phyloP scores from a whole-genome alignment of 2,113 vertebrate species.

The Clarias macrocephalus region DNA sequence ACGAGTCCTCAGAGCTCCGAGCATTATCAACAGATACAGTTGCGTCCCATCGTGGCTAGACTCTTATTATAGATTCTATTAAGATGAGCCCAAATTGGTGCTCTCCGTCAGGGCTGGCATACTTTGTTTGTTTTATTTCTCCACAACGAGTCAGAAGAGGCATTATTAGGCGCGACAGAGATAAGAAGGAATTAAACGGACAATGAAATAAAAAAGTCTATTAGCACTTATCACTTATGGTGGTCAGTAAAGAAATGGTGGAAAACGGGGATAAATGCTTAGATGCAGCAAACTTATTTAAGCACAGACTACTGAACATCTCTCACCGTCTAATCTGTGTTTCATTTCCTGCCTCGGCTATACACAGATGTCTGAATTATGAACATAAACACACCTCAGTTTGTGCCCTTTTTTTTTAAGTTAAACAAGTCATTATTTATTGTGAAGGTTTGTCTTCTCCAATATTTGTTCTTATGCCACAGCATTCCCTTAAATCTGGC shows the following conservation, averaged over 20 bases:
- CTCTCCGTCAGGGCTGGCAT: constrained; percentile 70
- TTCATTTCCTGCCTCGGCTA: background rate
- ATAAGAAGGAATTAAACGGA: constrained; percentile 72
- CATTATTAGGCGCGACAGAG: constrained; percentile 70
- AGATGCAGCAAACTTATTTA: constrained; percentile 29
- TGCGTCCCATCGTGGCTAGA: constrained; percentile 68
- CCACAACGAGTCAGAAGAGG: constrained; percentile 68
- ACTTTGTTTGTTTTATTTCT: constrained; percentile 76
- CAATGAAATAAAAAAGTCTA: constrained; percentile 57
- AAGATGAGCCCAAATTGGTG: constrained; percentile 78
- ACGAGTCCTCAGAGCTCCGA: constrained; percentile 57
- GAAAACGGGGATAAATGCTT: constrained; percentile 51
- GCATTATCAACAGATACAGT: constrained; percentile 69
- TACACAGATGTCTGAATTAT: background rate
- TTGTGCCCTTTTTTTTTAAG: background rate
- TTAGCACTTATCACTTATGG: constrained; percentile 45
- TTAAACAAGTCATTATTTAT: background rate
- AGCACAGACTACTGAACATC: background rate
- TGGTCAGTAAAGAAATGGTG: constrained; percentile 37
- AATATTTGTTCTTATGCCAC: background rate
- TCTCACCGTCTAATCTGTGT: background rate
- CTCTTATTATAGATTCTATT: constrained; percentile 81
- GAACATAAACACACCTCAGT: background rate
- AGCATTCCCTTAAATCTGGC: background rate
- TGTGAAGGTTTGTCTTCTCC: background rate